Conservation (phyloP, 2,888 invertebrate species). For the Gymnosoma rotundatum region DNA sequence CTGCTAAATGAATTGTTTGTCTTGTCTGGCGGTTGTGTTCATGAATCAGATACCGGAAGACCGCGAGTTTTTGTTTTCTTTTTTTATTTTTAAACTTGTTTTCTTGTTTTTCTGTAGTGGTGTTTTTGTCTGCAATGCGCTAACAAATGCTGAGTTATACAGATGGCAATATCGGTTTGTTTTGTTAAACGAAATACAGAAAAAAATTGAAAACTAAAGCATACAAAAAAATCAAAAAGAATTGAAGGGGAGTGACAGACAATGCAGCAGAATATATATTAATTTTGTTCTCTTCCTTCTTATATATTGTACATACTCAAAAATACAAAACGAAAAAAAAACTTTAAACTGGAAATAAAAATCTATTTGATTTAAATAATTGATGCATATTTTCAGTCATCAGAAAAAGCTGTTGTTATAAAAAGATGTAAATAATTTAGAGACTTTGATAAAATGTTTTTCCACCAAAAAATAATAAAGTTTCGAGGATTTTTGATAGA, state of each 20-base stretch:
- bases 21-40: conserved; percentile 44
- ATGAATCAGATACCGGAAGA: conserved; percentile 5
- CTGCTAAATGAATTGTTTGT: conserved; percentile 45
- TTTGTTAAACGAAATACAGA: conserved; percentile 3
- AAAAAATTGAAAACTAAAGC: not conserved
- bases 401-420: not conserved
- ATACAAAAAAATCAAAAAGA: conserved; percentile 5
- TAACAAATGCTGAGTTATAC: conserved; percentile 66
- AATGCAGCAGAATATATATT: conserved; percentile 45
- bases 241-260: conserved; percentile 53
- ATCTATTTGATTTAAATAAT: conserved; percentile 22
- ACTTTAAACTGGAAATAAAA: conserved; percentile 3
- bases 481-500: not conserved
- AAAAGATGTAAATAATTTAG: not conserved
- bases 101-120: conserved; percentile 19
- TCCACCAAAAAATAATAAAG: not conserved
- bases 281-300: not conserved
- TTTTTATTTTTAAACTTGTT: not conserved
- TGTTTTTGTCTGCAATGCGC: conserved; percentile 67
- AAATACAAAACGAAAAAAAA: not conserved
- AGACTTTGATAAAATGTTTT: not conserved
- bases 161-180: conserved; percentile 45
- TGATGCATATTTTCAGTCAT: conserved; percentile 27
- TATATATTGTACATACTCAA: not conserved
- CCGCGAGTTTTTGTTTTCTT: not conserved